Evolutionary conservation across 2,113 vertebrate genomes (phyloP), one percentile per base, ranked within the genome.

Genomic region (Sceloporus undulatus): DNA sequence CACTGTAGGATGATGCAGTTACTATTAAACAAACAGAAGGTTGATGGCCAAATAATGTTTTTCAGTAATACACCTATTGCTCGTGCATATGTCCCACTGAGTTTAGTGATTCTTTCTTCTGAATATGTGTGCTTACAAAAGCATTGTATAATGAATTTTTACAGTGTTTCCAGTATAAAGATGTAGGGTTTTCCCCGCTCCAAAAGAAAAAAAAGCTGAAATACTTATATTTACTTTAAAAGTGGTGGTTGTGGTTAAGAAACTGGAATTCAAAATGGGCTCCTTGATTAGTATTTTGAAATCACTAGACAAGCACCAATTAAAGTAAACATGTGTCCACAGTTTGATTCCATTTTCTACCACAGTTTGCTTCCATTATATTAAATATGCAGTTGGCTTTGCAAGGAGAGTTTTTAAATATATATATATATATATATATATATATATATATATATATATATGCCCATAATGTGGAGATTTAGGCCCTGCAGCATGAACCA

Each of bases 281-380:
- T 25, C 11, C 27, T 85, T 89, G 85, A 52, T 79, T 87, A 90
- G 82, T 88, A 82, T 70, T 91, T 90, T 90, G 91, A 93, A 94
- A 91, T 89, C 91, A 74, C 81, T 86, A 86, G 93, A 93, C 93
- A 82, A 91, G 85, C 84, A 89, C 90, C 90, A 93, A 92, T 91
- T 94, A 93, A 90, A 91, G 84, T 34, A 87, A 94, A 94, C 90
- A 91, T 91, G 88, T 91, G 90, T 93, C 93, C 88, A 92, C 92
- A 91, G 91, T 93, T 93, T 94, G 88, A 89, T 93, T 89, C 90
- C 89, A 91, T 95, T 95, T 95, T 93, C 95, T 94, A 54, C 38
- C 66, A 89, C 34, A 80, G 79, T 91, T 93, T 94, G 74, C 89
- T 91, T 94, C 84, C 87, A 62, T 89, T 88, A 85, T 87, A 92